Base-by-base conservation (phyloP, 2,797 vertebrate species). In the Oreortyx pictus region DNA sequence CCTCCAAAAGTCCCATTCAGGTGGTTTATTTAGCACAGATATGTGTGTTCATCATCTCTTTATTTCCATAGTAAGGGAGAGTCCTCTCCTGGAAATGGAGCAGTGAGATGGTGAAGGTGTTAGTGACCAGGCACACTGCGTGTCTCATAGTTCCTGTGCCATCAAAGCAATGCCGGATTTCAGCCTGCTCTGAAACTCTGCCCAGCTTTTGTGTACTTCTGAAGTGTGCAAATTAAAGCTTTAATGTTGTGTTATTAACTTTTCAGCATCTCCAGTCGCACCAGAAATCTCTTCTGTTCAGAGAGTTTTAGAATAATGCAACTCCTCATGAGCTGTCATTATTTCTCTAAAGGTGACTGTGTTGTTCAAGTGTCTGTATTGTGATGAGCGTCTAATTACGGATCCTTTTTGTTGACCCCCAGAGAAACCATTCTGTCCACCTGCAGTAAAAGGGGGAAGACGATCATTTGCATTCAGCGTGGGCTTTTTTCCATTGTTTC, bases 401-500 rank as follows among this genome's bases (percentile, higher is more conserved):
- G 71, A 66, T 61, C 83, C 76, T 87, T 90, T 60, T 62, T 27
- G 25, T 15, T 46, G 82, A 54, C 78, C 59, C 73, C 90, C 70
- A 39, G 80, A 78, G 94, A 81, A 86, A 83, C 81, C 90, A 91
- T 94, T 92, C 44, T 57, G 77, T 65, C 87, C 78, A 59, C 5
- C 78, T 43, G 66, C 84, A 70, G 29, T 2, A 73, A 54, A 39
- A 70, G 17, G 10, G 61, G 29, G 68, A 71, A 83, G 80, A 78
- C 74, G n/a, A 44, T 62, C 12, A 95, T 95, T 86, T 95, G 81
- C 81, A 73, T 95, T 84, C 92, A 88, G 71, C 66, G 4, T 12
- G 84, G 76, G 78, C 56, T 79, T 86, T 82, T 43, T 75, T 66
- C 64, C 52, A 1, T 89, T 92, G 50, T 93, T 94, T 67, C 78